Base-by-base conservation (phyloP, 2,797 vertebrate genomes). In the Megalops cyprinoides region DNA sequence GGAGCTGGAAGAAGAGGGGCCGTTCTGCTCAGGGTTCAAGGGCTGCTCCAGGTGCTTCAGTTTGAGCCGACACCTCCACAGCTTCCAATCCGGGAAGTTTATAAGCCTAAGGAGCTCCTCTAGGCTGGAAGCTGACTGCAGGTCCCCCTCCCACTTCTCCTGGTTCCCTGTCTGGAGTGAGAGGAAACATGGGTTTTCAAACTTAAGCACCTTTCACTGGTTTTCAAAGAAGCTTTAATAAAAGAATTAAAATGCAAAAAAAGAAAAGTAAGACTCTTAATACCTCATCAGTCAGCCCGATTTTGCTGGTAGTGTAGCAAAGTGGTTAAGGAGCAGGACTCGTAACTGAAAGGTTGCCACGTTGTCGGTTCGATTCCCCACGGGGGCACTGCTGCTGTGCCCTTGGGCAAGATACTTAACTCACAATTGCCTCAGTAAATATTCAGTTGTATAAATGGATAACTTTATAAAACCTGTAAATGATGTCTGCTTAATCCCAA, bases 31-130 rank as follows among this genome's bases (percentile, higher is more conserved):
- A 0, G 86, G 74, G 25, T 31, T 75, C 81, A 83, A 69, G 10
- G 74, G 39, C 0, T 79, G 79, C 23, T 93, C 91, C 5, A 94
- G 83, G 69, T 93, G 93, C 88, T 96, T 96, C 76, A 98, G 94
- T 78, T 96, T 95, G 82, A 97, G 87, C 2, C 96, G 93, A 90
- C 97, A 98, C 85, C 96, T 95, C 98, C 97, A 99, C 85, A 98
- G 85, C 91, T 98, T 97, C 96, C 97, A 97, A 90, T 98, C 97
- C 4, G 97, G 96, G 3, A 97, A 97, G 84, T 98, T 95, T 1
- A 96, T 95, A 58, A 98, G 93, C 78, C 90, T 94, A 80, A 99
- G 95, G 55, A 99, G 88, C 84, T 99, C 97, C 44, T 98, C 97
- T 82, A 99, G 91, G 83, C 96, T 98, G 28, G 96, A 96, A 79